Evolutionary conservation across 2,113 vertebrate genomes (phyloP).

Genomic region (Regulus satrapa): DNA sequence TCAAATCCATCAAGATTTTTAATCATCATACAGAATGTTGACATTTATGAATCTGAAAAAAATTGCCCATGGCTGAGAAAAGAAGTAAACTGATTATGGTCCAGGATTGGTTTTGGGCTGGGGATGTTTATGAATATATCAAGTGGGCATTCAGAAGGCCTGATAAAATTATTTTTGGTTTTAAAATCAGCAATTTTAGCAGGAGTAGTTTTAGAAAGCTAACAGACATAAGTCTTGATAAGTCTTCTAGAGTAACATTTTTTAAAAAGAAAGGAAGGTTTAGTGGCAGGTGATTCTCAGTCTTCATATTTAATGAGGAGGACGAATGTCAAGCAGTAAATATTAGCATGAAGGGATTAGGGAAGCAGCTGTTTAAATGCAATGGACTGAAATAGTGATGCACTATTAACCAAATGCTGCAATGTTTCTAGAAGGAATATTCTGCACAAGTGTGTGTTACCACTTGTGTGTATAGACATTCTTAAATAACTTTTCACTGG

Average conservation of each 20-base stretch:
- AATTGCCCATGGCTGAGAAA: background rate
- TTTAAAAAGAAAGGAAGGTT: background rate
- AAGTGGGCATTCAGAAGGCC: background rate
- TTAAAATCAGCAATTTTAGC: background rate
- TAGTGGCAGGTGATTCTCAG: background rate
- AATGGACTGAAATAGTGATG: background rate
- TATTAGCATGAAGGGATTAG: background rate
- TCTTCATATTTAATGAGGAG: background rate
- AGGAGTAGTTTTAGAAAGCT: background rate
- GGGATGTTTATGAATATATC: background rate
- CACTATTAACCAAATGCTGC: background rate
- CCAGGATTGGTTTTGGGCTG: background rate
- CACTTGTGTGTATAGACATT: background rate
- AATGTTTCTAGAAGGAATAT: background rate
- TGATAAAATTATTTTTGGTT: background rate
- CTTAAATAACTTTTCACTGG: background rate
- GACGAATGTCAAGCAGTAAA: background rate
- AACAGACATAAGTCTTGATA: background rate
- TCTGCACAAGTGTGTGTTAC: background rate
- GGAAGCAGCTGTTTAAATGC: background rate
- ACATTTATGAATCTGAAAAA: slow-evolving; percentile 11
- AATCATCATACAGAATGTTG: background rate
- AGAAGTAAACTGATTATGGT: slow-evolving; percentile 39
- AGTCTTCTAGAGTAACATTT: background rate
- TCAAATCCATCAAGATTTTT: background rate